These are phyloP conservation scores for Callospermophilus lateralis DNA, from an alignment of 2,113 vertebrate genomes.

Conservation along the genomic window DNA sequence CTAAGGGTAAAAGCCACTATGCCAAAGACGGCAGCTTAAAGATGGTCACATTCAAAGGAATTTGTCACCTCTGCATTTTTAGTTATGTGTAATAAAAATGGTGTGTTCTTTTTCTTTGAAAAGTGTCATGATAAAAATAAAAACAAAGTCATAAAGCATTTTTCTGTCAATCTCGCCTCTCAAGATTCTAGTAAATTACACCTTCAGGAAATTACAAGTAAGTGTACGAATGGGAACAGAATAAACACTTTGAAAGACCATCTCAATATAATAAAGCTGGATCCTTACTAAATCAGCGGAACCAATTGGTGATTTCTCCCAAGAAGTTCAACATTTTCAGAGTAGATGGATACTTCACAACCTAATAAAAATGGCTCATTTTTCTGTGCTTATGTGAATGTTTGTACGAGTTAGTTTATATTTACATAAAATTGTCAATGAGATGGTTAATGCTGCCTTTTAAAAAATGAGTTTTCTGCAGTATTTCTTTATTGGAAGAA, in stretches of 20 bases:
- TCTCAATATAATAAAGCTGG: not conserved
- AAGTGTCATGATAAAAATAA: not conserved
- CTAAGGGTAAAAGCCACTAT: not conserved
- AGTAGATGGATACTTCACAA: not conserved
- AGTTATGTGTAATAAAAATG: not conserved
- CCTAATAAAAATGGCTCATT: not conserved
- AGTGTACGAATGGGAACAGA: not conserved
- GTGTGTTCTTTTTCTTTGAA: not conserved
- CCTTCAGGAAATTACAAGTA: not conserved
- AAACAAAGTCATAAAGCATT: not conserved
- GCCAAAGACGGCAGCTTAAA: not conserved
- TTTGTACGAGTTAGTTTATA: not conserved
- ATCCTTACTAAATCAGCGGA: not conserved
- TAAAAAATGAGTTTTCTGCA: not conserved
- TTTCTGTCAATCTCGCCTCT: not conserved
- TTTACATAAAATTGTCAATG: constrained; percentile 3
- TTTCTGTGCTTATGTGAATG: not conserved
- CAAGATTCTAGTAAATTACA: not conserved
- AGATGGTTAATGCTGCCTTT: not conserved
- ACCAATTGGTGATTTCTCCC: not conserved
- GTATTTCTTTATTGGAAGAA: constrained; percentile 3
- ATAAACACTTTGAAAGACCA: not conserved
- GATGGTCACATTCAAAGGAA: not conserved
- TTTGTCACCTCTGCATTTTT: not conserved
- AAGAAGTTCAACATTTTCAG: not conserved